Conservation (phyloP, 2,797 vertebrate genomes). For the Tinamus major region DNA sequence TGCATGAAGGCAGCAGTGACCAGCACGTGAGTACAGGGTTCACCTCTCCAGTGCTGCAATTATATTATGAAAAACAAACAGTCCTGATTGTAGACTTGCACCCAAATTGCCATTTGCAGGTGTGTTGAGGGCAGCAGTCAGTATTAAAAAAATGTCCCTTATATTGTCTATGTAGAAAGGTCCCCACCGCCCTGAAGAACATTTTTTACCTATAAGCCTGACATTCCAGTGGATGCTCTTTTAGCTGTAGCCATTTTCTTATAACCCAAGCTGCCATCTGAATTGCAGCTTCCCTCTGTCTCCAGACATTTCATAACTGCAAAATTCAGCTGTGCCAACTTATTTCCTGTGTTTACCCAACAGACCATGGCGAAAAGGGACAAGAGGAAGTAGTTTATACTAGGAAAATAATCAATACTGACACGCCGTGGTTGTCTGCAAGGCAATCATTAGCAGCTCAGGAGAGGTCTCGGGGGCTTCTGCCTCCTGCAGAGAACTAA, state of each 20-base stretch:
- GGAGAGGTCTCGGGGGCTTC: constrained; percentile 43
- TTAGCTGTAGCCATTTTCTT: background rate
- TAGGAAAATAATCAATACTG: constrained; percentile 65
- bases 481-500: constrained; percentile 57
- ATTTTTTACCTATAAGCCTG: background rate
- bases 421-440: constrained; percentile 35
- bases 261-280: background rate
- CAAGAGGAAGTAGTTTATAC: constrained; percentile 54
- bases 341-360: constrained; percentile 48
- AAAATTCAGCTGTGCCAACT: background rate
- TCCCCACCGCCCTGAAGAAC: rapidly evolving
- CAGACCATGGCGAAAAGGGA: constrained; percentile 53
- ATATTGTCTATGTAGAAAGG: background rate
- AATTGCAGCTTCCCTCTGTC: background rate
- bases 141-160: background rate
- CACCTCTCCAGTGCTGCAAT: background rate
- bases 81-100: background rate
- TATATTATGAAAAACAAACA: background rate
- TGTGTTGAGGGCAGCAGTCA: background rate
- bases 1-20: rapidly evolving
- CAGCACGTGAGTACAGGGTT: background rate
- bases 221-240: rapidly evolving
- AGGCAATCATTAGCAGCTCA: constrained; percentile 48
- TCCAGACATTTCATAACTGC: background rate
- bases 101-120: background rate